Evolutionary conservation across 2,113 vertebrate genomes (phyloP), one percentile per base, ranked within the genome.

Genomic region (Embiotoca jacksoni): DNA sequence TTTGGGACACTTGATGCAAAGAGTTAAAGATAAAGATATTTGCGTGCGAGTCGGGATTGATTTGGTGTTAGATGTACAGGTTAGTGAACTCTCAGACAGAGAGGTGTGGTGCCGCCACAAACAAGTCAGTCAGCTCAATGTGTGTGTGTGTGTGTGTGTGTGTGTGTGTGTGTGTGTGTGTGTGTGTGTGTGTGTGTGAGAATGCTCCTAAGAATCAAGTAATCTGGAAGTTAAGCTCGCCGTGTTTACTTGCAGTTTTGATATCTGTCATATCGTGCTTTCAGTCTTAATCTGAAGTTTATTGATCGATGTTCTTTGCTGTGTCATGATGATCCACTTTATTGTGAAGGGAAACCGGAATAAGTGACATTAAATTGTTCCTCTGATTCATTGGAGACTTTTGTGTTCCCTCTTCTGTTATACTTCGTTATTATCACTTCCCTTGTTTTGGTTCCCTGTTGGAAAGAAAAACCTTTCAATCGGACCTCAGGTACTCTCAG

Each of bases 381-480:
- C 0, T 10, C 4, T 49, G 35, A 54, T 47, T 14, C 13, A 32
- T 59, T 15, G 63, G 6, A 23, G n/a, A 41, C 30, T 7, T 72
- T 15, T 16, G 15, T 15, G 8, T 46, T 37, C 23, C 30, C 10
- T 44, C n/a, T 7, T 0, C 3, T 0, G 10, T 58, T 6, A 41
- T 30, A 7, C 23, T 57, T 23, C 23, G 1, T 23, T 23, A 23
- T 23, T 23, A 52, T 79, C 58, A 81, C 75, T 90, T 91, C 81
- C 82, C 50, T 79, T 47, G 9, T 84, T 87, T 87, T 83, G 47
- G 58, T 88, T 88, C 61, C 81, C 30, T 5, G 5, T 44, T 6
- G 33, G 44, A 15, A 63, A 59, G 6, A 23, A 23, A 23, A 23
- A 23, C 23, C 23, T 23, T 23, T 23, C 23, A 23, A 23, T 23